Percentiles rank a stretch among this genome's conserved stretches.
Evolutionary conservation across 2,888 invertebrate species (phyloP).

Genomic region (Diachrysia chrysitis): DNA sequence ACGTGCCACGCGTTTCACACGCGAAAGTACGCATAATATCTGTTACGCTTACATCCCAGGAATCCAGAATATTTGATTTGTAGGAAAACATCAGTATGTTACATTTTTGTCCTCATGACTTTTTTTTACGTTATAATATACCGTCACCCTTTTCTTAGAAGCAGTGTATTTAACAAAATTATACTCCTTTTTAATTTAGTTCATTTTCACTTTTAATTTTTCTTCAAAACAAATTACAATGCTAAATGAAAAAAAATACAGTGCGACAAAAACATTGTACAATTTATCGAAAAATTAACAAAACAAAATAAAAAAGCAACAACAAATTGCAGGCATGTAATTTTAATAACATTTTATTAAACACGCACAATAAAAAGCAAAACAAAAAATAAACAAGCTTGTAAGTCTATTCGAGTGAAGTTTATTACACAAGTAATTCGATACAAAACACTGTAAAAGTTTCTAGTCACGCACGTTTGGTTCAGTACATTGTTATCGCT

Average conservation of each 20-base stretch:
- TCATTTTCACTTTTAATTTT: too few species aligned
- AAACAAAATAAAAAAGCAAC: neutral
- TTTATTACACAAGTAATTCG: constrained; percentile 8
- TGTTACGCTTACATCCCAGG: constrained; percentile 32
- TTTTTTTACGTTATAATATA: neutral
- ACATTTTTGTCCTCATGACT: neutral
- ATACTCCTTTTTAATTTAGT: too few species aligned
- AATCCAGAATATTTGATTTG: constrained; percentile 39
- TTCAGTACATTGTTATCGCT: constrained; percentile 45
- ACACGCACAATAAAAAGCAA: neutral
- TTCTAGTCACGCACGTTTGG: constrained; percentile 38
- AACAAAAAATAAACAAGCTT: constrained; percentile 7
- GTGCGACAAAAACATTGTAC: too few species aligned
- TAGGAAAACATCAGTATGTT: constrained; percentile 14
- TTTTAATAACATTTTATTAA: neutral
- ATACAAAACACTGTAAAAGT: constrained; percentile 25
- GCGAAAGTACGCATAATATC: constrained; percentile 41
- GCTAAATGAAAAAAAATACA: too few species aligned
- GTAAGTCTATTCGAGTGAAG: neutral
- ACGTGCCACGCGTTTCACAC: constrained; percentile 58
- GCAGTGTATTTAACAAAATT: too few species aligned
- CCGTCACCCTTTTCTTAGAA: neutral
- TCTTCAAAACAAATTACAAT: too few species aligned
- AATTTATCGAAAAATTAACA: neutral
- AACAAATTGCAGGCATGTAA: neutral